Conservation (phyloP, 1,140 invertebrate species). For the Micrasema minimum region DNA sequence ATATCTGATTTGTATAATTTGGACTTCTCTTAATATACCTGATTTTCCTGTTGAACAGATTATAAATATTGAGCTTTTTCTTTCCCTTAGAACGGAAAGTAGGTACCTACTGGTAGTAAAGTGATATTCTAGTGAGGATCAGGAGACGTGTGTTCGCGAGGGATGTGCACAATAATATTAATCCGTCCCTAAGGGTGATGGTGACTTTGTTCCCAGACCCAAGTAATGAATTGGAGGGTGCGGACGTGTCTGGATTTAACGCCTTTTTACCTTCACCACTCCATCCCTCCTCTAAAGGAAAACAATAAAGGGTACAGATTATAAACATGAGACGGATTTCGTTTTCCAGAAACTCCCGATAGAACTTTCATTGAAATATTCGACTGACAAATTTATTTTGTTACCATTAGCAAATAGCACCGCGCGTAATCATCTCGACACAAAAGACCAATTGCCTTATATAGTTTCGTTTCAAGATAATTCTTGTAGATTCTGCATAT, state of each 20-base stretch:
- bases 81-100: no score
- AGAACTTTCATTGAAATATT: constrained; percentile 16
- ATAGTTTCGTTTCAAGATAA: no score
- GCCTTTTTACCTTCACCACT: not conserved
- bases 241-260: constrained; percentile 25
- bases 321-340: constrained; percentile 18
- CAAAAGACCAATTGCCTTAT: no score
- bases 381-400: constrained; percentile 2
- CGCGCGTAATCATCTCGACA: no score
- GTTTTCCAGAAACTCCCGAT: not conserved
- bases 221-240: constrained; percentile 28
- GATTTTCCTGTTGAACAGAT: no score
- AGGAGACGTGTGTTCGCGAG: not conserved
- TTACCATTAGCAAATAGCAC: not conserved
- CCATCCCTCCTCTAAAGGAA: not conserved
- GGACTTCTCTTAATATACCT: no score
- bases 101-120: no score
- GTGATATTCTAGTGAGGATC: no score
- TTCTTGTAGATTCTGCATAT: no score
- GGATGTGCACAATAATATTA: not conserved
- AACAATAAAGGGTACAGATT: constrained; percentile 21
- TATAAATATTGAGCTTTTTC: no score
- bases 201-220: not conserved
- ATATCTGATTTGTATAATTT: no score
- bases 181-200: not conserved